Base-by-base conservation (phyloP, 2,888 invertebrate genomes). In the Dioctria linearis region DNA sequence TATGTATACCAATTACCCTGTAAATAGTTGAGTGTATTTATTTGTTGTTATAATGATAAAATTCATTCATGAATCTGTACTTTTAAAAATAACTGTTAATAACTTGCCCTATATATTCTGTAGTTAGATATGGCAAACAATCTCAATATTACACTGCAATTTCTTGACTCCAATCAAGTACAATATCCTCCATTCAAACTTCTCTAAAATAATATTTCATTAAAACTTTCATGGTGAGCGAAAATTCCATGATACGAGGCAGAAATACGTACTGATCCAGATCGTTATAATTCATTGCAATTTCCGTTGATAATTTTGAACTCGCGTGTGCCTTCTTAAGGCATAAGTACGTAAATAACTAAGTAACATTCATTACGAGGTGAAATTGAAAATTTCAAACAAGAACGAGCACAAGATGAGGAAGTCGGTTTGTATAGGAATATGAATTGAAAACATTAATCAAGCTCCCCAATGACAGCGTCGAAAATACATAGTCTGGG, bases 371-470 rank as follows among this genome's bases (percentile, higher is more conserved):
- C 49, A 67, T 67, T 43, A 67, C 67, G 49, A 67, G 67, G 49
- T 43, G 67, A 42, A 67, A 67, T 67, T 42, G 25, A 67, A 67
- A 67, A 67, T 67, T 67, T 67, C 40, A 40, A 42, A 42, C 65
- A 42, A 65, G 42, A 42, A 42, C 4, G 65, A 65, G 39, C 40
- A 37, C 65, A 49, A 67, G 42, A 49, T 46, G 46, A 13, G 13
- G 43, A 3, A 9, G 5, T 39, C 46, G 43, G n/a, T 6, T 5
- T 67, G n/a, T 25, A 9, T 8, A 42, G 42, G 43, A 67, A 9
- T 67, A 42, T 46, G 43, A 67, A 67, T 67, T 49, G 67, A 46
- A 42, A 25, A 67, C 67, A 67, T 67, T 67, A 67, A 67, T 67
- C 67, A 67, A 67, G 46, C n/a, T 42, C 66, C 46, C 6, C 42